Conservation (phyloP, 2,797 vertebrate species). For the Aulostomus chinensis region DNA sequence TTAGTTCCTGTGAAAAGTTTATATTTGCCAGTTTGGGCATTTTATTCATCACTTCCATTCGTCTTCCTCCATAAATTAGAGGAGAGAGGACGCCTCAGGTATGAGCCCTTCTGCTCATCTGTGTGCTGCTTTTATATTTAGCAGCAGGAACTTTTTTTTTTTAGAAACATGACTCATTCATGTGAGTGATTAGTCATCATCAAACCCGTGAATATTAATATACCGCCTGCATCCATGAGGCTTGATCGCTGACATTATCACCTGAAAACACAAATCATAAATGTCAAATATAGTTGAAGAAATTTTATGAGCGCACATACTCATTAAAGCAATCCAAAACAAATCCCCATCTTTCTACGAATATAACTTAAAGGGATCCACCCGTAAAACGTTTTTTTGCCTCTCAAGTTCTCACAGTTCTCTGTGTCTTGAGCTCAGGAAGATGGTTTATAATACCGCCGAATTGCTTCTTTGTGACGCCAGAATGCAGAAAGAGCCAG, state of each 20-base stretch:
- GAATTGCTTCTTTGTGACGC: no score
- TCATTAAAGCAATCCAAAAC: no score
- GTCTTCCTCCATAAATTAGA: constrained; percentile 18
- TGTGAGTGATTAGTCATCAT: constrained; percentile 63
- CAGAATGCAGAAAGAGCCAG: no score
- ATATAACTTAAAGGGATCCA: no score
- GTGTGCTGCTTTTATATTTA: constrained; percentile 51
- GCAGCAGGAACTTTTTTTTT: constrained; percentile 46
- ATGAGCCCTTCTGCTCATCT: constrained; percentile 5
- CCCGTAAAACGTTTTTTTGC: no score
- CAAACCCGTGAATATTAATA: constrained; percentile 59
- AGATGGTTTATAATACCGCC: no score
- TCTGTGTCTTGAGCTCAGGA: no score
- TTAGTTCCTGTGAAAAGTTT: constrained; percentile 5
- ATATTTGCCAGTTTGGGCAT: not conserved
- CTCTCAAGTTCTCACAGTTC: no score
- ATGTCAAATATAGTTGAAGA: no score
- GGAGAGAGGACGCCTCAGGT: constrained; percentile 13
- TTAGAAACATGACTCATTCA: constrained; percentile 56
- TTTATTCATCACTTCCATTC: not conserved
- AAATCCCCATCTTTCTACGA: no score
- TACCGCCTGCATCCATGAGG: constrained; percentile 27
- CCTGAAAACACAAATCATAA: constrained; percentile 27
- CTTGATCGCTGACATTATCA: constrained; percentile 29
- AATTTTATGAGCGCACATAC: no score